Conservation (phyloP, 2,797 vertebrate genomes). For the Ptychobarbus kaznakovi region DNA sequence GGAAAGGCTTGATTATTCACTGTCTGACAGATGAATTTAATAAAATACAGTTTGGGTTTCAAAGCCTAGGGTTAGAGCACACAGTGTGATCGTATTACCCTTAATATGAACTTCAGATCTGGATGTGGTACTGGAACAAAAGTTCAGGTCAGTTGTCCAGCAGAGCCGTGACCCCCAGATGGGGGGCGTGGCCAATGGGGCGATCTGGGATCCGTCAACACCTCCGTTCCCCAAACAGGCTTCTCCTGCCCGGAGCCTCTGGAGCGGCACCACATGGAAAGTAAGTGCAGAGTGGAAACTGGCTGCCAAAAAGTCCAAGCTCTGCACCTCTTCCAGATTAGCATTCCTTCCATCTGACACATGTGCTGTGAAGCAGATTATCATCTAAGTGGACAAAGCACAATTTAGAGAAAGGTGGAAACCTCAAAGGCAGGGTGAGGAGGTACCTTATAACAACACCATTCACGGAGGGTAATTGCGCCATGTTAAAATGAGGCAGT, state of each 20-base stretch:
- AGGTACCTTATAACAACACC: conserved; percentile 40
- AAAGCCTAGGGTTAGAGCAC: conserved; percentile 27
- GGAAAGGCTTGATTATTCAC: conserved; percentile 28
- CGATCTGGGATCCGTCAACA: conserved; percentile 90
- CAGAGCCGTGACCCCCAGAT: conserved; percentile 56
- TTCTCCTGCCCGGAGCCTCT: conserved; percentile 87
- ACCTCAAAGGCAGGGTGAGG: conserved; percentile 49
- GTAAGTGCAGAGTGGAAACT: conserved; percentile 91
- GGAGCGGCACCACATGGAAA: conserved; percentile 92
- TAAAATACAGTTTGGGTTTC: conserved; percentile 42
- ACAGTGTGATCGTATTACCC: conserved; percentile 23
- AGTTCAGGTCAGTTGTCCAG: conserved; percentile 49
- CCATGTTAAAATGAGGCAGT: conserved; percentile 51
- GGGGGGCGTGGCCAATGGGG: conserved; percentile 64
- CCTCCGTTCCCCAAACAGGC: conserved; percentile 74
- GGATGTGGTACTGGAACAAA: conserved; percentile 9
- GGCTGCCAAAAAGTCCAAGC: conserved; percentile 86
- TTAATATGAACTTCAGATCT: conserved; percentile 34
- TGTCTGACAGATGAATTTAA: conserved; percentile 40
- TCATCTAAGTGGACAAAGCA: conserved; percentile 83
- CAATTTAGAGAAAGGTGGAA: conserved; percentile 61
- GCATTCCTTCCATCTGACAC: conserved; percentile 95
- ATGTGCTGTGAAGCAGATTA: conserved; percentile 85
- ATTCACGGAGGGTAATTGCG: conserved; percentile 40
- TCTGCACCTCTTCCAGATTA: conserved; percentile 91